phyloP scores from a whole-genome alignment of 1,140 invertebrate species.

The Zophobas atratus region DNA sequence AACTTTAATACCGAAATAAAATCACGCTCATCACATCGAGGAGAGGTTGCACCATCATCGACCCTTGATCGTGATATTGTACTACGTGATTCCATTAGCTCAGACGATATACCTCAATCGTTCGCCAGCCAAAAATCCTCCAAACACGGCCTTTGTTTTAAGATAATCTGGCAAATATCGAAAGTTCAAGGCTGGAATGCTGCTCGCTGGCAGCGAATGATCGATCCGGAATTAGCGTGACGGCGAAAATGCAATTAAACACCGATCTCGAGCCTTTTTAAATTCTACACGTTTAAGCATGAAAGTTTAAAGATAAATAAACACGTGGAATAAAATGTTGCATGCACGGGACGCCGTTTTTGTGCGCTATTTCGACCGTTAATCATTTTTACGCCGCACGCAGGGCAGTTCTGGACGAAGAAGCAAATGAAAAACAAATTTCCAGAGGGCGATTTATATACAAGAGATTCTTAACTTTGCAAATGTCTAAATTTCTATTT shows the following conservation, averaged over 20 bases:
- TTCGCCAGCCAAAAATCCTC: conserved; percentile 33
- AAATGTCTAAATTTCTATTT: too few relatives aligned
- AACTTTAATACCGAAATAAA: conserved; percentile 30
- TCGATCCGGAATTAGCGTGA: conserved; percentile 39
- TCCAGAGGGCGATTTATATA: too few relatives aligned
- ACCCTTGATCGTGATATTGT: conserved; percentile 40
- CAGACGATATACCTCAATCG: conserved; percentile 30
- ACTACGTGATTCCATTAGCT: conserved; percentile 42
- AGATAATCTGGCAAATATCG: conserved; percentile 35
- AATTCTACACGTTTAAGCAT: conserved; percentile 40
- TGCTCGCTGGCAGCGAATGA: not conserved
- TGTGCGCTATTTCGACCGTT: conserved; percentile 8
- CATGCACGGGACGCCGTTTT: not conserved
- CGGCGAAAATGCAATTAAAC: conserved; percentile 41
- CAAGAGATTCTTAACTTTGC: too few relatives aligned
- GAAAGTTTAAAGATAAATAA: conserved; percentile 38
- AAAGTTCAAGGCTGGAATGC: conserved; percentile 20
- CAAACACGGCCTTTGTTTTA: conserved; percentile 38
- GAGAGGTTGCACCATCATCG: conserved; percentile 35
- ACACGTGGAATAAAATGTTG: conserved; percentile 16
- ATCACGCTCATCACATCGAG: conserved; percentile 34
- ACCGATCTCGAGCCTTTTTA: conserved; percentile 25
- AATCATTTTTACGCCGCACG: conserved; percentile 16
- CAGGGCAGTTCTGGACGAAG: not conserved
- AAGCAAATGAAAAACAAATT: too few relatives aligned